Base-by-base conservation (phyloP, 2,797 vertebrate genomes). In the Acipenser oxyrinchus region DNA sequence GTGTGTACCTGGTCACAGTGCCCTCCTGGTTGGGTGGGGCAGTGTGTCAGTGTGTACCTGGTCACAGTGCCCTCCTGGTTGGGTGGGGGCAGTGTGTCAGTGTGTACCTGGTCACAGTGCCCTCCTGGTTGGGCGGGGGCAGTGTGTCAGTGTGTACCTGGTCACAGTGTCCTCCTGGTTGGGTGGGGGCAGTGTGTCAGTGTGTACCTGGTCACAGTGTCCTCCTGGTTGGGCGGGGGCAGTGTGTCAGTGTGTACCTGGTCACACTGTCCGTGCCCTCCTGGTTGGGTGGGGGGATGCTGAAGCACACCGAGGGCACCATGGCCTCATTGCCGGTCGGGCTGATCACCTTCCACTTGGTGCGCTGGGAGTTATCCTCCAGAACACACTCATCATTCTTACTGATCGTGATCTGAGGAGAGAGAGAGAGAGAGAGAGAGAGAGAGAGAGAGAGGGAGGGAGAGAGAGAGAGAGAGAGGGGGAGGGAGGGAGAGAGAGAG, bases 321-420 rank as follows among this genome's bases (percentile, higher is more conserved):
- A 97, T 99, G 70, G 97, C 97, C 78, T 99, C 96, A 0, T 98
- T 99, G 53, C 97, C 97, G 0, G 91, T 94, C n/a, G 97, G 92
- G 73, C 93, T 99, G 87, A 99, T 99, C 81, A 99, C 94, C 78
- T 97, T 99, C 97, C 97, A 99, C 72, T 98, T 98, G 73, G 93
- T 98, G 75, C 96, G 85, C 82, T 99, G 95, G 10, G 94, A 93
- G 78, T 98, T 97, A 84, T 99, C 97, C 86, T 96, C 93, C 76
- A 99, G 81, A 55, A 98, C 97, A 48, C 97, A 99, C 83, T 99
- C 97, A 6, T 99, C 97, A 0, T 94, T 95, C 78, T 90, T 91
- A 73, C 80, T 88, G 79, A n/a, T n/a, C n/a, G n/a, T n/a, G n/a
- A n/a, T n/a, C n/a, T n/a, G n/a, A n/a, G n/a, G n/a, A n/a, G n/a